Base-by-base conservation (phyloP, 2,113 vertebrate genomes). In the Oostethus manadensis region DNA sequence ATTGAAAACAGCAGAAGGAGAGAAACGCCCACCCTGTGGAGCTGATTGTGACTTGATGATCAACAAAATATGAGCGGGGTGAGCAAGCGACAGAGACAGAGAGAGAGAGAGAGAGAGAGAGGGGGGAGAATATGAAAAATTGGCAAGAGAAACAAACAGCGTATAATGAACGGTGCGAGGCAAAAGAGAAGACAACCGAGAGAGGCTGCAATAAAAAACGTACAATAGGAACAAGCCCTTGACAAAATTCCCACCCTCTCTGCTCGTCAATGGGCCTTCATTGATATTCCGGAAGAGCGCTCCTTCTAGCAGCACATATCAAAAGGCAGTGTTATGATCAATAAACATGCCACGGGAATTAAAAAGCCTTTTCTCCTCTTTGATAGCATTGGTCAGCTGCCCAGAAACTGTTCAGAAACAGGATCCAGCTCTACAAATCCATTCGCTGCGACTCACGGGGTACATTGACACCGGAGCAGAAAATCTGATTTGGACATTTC, bases 331-430 rank as follows among this genome's bases (percentile, higher is more conserved):
- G 77, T 86, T 79, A 82, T 82, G 82, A 86, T 86, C 84, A 82
- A 84, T 86, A 84, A 83, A 84, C 77, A 83, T 82, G 77, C 74
- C 84, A 79, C 58, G 77, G 77, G 82, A 84, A 83, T 86, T 81
- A 84, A 51, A 29, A 82, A 71, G 73, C 69, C 61, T 78, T 71
- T 83, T 55, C 17, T 5, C 29, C 71, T 73, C 74, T 83, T 80
- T 84, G 75, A 80, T 80, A 73, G 73, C 76, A 68, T 74, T 86
- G 84, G 84, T 86, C 79, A 82, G 82, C 76, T 82, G 80, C 84
- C 80, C 84, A 79, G 80, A 83, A 82, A 83, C 71, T 63, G 73
- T 82, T 83, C 76, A 55, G 74, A 80, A 79, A 71, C 46, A 45
- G 48, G 71, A 66, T 69, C 66, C 42, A 21, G 73, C 73, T 77